These are phyloP conservation scores for Cybosia mesomella DNA, from an alignment of 2,888 invertebrate genomes.

Conservation along the genomic window DNA sequence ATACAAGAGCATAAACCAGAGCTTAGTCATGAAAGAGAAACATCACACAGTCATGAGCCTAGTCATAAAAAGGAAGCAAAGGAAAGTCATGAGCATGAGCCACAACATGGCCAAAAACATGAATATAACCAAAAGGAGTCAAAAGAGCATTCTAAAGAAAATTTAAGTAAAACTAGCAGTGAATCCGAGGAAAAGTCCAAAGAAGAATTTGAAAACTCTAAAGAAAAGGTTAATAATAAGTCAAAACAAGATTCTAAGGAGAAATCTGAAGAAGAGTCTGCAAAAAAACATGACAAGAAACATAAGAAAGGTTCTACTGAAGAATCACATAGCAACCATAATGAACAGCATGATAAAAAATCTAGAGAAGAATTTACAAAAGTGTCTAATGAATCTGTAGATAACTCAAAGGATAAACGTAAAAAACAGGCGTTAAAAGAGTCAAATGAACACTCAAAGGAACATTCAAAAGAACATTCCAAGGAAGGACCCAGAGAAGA, in stretches of 20 bases:
- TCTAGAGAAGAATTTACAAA: conserved; percentile 17
- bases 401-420: conserved; percentile 17
- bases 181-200: conserved; percentile 22
- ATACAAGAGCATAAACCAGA: not conserved
- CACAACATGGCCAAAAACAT: conserved; percentile 19
- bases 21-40: not conserved
- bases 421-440: conserved; percentile 17
- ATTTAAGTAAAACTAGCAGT: conserved; percentile 23
- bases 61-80: not conserved
- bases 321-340: conserved; percentile 8
- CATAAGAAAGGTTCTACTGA: conserved; percentile 19
- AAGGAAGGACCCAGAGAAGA: conserved; percentile 16
- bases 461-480: not conserved
- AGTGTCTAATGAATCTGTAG: conserved; percentile 4
- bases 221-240: not conserved
- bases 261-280: conserved; percentile 9
- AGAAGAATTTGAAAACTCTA: not conserved
- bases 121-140: conserved; percentile 11
- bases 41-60: not conserved
- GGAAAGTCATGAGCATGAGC: not conserved
- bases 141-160: conserved; percentile 16
- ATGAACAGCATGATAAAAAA: not conserved
- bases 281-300: conserved; percentile 14
- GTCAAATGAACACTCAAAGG: not conserved
- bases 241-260: conserved; percentile 15